phyloP scores from a whole-genome alignment of 2,113 vertebrate species.

The Callaeas wilsoni region DNA sequence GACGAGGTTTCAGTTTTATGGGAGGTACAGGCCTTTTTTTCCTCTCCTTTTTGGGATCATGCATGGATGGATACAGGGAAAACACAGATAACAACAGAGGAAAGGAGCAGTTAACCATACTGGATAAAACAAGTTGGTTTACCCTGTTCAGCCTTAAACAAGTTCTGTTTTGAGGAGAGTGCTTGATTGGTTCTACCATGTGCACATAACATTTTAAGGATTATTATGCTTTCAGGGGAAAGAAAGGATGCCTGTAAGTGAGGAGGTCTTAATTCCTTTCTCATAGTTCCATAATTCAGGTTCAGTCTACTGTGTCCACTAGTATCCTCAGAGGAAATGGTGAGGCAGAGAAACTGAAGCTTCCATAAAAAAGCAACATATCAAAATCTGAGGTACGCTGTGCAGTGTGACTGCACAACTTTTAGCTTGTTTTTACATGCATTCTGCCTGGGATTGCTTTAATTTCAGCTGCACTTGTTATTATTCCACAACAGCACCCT shows the following conservation, averaged over 20 bases:
- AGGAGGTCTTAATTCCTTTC: neutral
- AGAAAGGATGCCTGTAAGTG: neutral
- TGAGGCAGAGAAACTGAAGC: neutral
- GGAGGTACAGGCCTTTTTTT: neutral
- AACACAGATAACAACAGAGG: neutral
- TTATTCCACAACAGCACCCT: neutral
- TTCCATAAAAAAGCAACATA: neutral
- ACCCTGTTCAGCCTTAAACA: neutral
- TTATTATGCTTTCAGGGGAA: neutral
- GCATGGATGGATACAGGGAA: neutral
- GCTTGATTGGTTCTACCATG: neutral
- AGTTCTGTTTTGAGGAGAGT: neutral
- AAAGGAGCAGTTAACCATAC: neutral
- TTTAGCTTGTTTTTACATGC: neutral
- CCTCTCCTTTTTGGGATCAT: neutral
- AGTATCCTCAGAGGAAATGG: neutral
- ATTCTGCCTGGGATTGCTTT: neutral
- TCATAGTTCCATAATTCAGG: neutral
- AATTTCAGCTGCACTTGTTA: neutral
- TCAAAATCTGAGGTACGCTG: neutral
- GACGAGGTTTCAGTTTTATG: neutral
- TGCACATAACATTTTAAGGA: rapidly evolving
- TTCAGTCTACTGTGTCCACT: neutral
- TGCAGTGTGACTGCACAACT: neutral
- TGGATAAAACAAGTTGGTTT: neutral